Percentiles rank a stretch among this genome's conserved stretches.
Evolutionary conservation across 2,888 invertebrate species (phyloP).

Genomic region (Eremobia ochroleuca): DNA sequence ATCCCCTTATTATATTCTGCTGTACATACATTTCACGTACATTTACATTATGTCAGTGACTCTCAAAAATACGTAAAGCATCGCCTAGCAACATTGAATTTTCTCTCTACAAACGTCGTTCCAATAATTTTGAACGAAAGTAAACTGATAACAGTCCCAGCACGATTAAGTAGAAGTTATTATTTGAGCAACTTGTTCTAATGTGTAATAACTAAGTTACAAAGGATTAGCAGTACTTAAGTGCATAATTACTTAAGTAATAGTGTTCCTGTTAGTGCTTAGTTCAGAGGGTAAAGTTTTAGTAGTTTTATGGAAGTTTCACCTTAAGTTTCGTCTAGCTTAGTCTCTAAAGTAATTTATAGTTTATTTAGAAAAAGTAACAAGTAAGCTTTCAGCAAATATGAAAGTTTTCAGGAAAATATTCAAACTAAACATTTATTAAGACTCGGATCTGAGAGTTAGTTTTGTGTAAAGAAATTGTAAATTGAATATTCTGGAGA

Average conservation of each 20-base stretch:
- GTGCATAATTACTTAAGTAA: conserved; percentile 17
- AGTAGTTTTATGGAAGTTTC: background rate
- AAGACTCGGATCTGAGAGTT: background rate
- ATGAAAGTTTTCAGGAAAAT: background rate
- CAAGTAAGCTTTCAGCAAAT: background rate
- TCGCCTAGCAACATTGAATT: background rate
- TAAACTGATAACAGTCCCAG: background rate
- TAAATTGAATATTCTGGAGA: background rate
- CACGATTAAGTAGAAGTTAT: conserved; percentile 1
- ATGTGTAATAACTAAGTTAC: conserved; percentile 15
- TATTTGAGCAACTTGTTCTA: conserved; percentile 12
- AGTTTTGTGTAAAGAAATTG: background rate
- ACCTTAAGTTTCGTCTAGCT: conserved; percentile 4
- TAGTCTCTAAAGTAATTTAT: conserved; percentile 8
- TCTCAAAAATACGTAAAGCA: background rate
- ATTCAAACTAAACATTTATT: background rate
- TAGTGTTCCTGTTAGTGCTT: background rate
- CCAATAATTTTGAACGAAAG: conserved; percentile 7
- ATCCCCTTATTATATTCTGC: too few relatives aligned
- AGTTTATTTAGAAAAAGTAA: background rate
- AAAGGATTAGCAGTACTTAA: conserved; percentile 29
- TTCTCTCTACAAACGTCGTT: background rate
- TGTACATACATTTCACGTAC: too few relatives aligned
- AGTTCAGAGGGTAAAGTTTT: conserved; percentile 4
- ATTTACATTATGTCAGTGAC: background rate